Percentiles rank a stretch among this genome's conserved stretches.
These are phyloP conservation scores for Eudyptes chrysolophus DNA, from an alignment of 2,113 vertebrate genomes.

Conservation along the genomic window DNA sequence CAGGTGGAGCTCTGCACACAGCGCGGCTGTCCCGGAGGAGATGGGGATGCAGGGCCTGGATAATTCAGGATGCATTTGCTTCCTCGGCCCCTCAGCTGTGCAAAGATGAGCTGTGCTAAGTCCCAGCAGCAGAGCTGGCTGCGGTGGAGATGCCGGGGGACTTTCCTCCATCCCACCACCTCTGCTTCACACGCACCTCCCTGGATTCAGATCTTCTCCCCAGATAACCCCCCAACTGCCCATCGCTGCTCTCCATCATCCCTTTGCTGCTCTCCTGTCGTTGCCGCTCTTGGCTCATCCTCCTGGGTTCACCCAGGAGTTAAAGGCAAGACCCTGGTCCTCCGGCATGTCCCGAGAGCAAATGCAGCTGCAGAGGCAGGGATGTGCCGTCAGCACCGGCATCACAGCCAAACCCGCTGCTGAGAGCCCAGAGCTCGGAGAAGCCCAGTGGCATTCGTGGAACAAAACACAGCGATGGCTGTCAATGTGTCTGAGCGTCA, in stretches of 20 bases:
- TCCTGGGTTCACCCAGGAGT: neutral
- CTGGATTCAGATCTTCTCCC: neutral
- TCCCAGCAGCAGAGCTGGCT: neutral
- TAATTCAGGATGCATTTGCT: neutral
- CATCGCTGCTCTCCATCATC: neutral
- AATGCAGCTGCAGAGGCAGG: neutral
- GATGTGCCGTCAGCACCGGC: neutral
- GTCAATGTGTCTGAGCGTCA: fast-evolving
- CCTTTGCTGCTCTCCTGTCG: neutral
- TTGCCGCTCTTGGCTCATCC: neutral
- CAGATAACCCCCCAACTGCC: neutral
- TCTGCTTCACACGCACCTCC: neutral
- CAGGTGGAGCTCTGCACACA: neutral
- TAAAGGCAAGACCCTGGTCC: neutral
- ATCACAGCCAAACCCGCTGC: neutral
- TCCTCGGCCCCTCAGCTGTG: neutral
- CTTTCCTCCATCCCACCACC: neutral
- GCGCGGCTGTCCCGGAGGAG: neutral
- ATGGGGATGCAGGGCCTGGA: neutral
- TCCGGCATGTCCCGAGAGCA: neutral
- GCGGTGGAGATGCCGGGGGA: fast-evolving
- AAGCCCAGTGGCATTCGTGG: neutral
- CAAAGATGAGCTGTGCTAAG: neutral
- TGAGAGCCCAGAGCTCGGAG: neutral
- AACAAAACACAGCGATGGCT: too few relatives aligned